Percentiles rank a stretch among this genome's conserved stretches.
These are phyloP conservation scores for Vidua macroura DNA, from an alignment of 2,113 vertebrate species.

Conservation along the genomic window DNA sequence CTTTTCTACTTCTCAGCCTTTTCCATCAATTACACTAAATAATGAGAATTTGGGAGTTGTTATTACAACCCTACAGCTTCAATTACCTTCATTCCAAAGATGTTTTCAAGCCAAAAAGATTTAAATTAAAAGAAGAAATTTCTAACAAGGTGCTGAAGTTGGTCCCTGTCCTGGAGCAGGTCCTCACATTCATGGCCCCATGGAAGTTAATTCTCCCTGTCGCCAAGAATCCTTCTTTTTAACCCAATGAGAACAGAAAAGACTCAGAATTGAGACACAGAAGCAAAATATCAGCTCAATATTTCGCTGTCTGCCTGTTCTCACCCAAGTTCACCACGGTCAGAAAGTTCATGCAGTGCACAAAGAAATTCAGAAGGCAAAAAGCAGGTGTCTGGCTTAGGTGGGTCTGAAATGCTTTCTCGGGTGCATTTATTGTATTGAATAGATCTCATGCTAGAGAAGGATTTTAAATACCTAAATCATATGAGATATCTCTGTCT, in stretches of 20 bases:
- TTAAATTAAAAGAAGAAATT: background rate
- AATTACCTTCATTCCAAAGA: background rate
- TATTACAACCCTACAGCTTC: background rate
- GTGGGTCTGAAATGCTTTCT: background rate
- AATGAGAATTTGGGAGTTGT: background rate
- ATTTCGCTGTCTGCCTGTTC: background rate
- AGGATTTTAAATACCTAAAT: background rate
- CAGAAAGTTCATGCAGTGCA: background rate
- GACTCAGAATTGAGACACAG: background rate
- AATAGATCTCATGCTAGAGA: background rate
- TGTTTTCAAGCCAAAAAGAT: background rate
- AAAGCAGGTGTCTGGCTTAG: background rate
- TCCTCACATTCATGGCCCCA: background rate
- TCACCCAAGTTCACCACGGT: rapidly evolving
- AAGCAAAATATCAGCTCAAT: background rate
- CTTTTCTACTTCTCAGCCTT: background rate
- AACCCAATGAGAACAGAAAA: background rate
- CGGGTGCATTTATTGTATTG: background rate
- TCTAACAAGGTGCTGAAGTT: background rate
- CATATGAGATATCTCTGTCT: background rate
- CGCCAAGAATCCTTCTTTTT: background rate
- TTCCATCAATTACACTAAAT: constrained; percentile 18
- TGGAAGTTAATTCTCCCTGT: background rate
- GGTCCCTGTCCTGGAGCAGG: background rate
- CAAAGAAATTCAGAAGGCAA: background rate